Evolutionary conservation across 2,888 invertebrate genomes (phyloP), one percentile per base, ranked within the genome.

Genomic region (Autographa pulchrina): DNA sequence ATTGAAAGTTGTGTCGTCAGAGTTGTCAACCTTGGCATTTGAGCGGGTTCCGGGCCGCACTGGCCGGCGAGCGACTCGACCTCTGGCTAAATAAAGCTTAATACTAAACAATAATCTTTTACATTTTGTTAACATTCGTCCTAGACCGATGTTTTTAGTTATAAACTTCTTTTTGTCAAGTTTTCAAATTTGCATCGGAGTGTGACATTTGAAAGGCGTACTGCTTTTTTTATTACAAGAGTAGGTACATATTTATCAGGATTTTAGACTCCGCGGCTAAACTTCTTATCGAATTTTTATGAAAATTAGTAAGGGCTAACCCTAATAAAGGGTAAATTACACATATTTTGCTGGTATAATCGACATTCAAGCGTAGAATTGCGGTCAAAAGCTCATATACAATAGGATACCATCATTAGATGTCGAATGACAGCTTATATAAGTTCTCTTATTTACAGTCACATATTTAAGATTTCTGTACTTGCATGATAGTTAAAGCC

Each of bases 11-110:
- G 92, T 94, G 94, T 94, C 94, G 95, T 94, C 94, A 93, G 91
- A 95, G 93, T 95, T 91, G 96, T 92, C 95, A 96, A 93, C 96
- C 96, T 96, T 96, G 96, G 95, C 96, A 96, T 96, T 96, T 96
- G 93, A 93, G 90, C 92, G 92, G 94, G 94, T 95, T 95, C 95
- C 95, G 95, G 88, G 88, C 90, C 83, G 85, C 86, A 80, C 88
- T 90, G 92, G 89, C 93, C 93, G 87, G 82, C 82, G 81, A 86
- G 81, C 82, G 80, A 83, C 81, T 84, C 86, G 91, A 91, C 91
- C 92, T 91, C 90, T 88, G 73, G 81, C 83, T 87, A 85, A 85
- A 84, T 87, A 83, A 77, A 85, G 80, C 86, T 85, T 79, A 60
- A 75, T 72, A 70, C 65, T 71, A 77, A 84, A 81, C 83, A 84